phyloP scores from a whole-genome alignment of 2,113 vertebrate species.

The Nycticryphes semicollaris region DNA sequence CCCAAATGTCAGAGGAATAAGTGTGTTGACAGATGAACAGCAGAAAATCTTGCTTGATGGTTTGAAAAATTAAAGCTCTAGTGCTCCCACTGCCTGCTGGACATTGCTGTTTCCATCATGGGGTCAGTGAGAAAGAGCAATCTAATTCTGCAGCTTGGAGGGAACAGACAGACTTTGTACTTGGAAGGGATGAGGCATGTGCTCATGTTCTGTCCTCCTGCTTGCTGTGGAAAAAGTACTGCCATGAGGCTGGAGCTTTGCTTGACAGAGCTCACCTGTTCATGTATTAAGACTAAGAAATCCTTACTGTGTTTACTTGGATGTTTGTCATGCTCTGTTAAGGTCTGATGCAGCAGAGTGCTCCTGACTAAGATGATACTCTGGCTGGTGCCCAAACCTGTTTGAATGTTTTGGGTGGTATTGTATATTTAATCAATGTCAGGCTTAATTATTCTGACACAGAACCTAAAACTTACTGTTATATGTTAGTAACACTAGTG shows the following conservation, averaged over 20 bases:
- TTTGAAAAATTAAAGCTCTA: neutral
- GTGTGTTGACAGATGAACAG: constrained; percentile 26
- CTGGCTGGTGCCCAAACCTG: neutral
- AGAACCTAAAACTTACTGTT: neutral
- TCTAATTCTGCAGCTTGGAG: neutral
- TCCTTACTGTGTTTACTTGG: neutral
- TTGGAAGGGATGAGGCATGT: fast-evolving
- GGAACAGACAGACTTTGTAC: neutral
- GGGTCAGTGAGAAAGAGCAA: neutral
- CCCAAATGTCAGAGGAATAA: neutral
- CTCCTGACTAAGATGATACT: neutral
- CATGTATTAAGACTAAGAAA: fast-evolving
- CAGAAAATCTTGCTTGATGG: constrained; percentile 7
- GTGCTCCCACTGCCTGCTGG: neutral
- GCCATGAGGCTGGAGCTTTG: neutral
- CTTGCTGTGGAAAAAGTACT: neutral
- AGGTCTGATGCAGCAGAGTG: neutral
- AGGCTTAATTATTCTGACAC: neutral
- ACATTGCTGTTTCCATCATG: neutral
- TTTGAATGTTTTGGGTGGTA: neutral
- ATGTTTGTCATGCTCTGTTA: neutral
- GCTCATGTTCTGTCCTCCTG: neutral
- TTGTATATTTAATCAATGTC: neutral
- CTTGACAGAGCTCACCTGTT: neutral
- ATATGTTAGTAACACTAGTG: neutral